Evolutionary conservation across 2,797 vertebrate species (phyloP).

Genomic region (Natrix natrix): DNA sequence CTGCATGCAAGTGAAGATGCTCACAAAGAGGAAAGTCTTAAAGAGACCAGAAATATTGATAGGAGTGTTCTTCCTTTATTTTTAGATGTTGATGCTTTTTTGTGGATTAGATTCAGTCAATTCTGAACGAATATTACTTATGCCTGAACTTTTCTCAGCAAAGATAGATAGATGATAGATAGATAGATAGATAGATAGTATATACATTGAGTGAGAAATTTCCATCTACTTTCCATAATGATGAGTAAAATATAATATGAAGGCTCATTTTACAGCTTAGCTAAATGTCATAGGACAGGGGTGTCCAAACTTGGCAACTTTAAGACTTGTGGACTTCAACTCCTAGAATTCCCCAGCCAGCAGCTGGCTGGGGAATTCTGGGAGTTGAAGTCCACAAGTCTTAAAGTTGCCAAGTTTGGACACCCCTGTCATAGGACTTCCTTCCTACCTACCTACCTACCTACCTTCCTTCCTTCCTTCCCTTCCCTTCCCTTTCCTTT

Average conservation of each 20-base stretch:
- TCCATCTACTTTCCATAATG: not conserved
- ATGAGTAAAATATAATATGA: not conserved
- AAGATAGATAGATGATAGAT: too few relatives aligned
- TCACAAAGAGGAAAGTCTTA: not conserved
- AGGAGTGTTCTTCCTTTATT: not conserved
- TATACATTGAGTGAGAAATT: not conserved
- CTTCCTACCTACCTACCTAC: too few relatives aligned
- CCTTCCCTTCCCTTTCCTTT: too few relatives aligned
- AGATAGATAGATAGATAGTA: not conserved
- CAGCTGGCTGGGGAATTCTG: too few relatives aligned
- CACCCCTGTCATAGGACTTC: too few relatives aligned
- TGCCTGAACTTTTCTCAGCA: not conserved
- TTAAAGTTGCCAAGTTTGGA: too few relatives aligned
- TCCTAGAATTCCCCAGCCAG: too few relatives aligned
- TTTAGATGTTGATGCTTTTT: not conserved
- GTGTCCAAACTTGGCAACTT: too few relatives aligned
- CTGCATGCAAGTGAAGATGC: not conserved
- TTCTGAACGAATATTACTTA: too few relatives aligned
- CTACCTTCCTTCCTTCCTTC: too few relatives aligned
- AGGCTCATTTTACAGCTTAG: not conserved
- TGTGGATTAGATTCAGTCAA: not conserved
- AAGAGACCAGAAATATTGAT: not conserved
- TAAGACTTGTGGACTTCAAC: too few relatives aligned
- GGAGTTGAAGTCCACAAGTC: too few relatives aligned
- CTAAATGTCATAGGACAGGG: not conserved